Conservation (phyloP, 1,140 invertebrate genomes). For the Lordiphosa mommai region DNA sequence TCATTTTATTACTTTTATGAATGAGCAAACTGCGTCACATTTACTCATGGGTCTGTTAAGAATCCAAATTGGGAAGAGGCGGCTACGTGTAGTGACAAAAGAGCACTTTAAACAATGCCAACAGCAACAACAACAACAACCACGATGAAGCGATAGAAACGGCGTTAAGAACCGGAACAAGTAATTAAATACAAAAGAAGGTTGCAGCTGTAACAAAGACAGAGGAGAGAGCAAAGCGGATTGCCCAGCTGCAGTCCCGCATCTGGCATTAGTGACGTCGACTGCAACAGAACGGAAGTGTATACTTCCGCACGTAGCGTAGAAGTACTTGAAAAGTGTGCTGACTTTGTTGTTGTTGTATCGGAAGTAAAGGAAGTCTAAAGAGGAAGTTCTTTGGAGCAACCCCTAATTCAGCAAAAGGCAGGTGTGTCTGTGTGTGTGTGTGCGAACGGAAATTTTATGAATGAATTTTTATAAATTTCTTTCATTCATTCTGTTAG, state of each 20-base stretch:
- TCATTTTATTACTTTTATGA: slow-evolving; percentile 11
- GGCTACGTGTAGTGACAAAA: slow-evolving; percentile 61
- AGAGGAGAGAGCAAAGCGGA: slow-evolving; percentile 18
- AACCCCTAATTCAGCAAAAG: slow-evolving; percentile 25
- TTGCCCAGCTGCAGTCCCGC: slow-evolving; percentile 32
- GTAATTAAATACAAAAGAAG: slow-evolving; percentile 69
- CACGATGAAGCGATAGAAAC: slow-evolving; percentile 50
- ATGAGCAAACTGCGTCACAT: slow-evolving; percentile 49
- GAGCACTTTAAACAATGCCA: slow-evolving; percentile 51
- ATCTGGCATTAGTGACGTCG: slow-evolving; percentile 27
- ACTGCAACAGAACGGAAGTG: slow-evolving; percentile 56
- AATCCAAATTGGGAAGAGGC: slow-evolving; percentile 20
- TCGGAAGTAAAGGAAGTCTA: slow-evolving; percentile 31
- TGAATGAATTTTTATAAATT: slow-evolving; percentile 41
- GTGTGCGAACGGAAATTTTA: slow-evolving; percentile 29
- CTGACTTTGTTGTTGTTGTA: slow-evolving; percentile 18
- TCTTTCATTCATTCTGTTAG: no score
- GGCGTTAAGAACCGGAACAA: slow-evolving; percentile 72
- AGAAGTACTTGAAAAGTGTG: slow-evolving; percentile 24
- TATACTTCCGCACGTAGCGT: slow-evolving; percentile 68
- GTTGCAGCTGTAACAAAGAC: slow-evolving; percentile 27
- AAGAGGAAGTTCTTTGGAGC: slow-evolving; percentile 3
- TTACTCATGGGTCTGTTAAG: slow-evolving; percentile 28
- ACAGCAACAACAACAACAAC: slow-evolving; percentile 18
- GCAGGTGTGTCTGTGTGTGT: slow-evolving; percentile 27